Conservation (phyloP, 1,140 invertebrate genomes). For the Drosophila sp. region DNA sequence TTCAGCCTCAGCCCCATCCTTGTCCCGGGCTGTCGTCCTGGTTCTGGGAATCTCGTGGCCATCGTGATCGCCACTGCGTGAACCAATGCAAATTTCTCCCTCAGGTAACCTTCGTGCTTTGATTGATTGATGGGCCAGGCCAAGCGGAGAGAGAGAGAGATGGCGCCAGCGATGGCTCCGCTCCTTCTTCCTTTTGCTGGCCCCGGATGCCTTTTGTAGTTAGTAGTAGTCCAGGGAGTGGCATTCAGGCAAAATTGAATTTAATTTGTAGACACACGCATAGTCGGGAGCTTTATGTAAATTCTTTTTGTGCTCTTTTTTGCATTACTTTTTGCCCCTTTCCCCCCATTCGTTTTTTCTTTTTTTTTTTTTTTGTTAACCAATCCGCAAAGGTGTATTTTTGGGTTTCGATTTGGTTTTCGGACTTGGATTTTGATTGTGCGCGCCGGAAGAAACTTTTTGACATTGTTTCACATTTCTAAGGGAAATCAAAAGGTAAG, state of each 20-base stretch:
- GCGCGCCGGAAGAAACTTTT: slow-evolving; percentile 7
- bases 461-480: slow-evolving; percentile 77
- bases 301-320: slow-evolving; percentile 41
- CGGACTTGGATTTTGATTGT: slow-evolving; percentile 54
- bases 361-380: background rate
- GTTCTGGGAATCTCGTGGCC: background rate
- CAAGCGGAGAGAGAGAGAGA: slow-evolving; percentile 6
- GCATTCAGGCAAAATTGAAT: slow-evolving; percentile 65
- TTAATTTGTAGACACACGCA: slow-evolving; percentile 73
- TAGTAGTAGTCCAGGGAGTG: slow-evolving; percentile 12
- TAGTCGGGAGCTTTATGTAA: slow-evolving; percentile 58
- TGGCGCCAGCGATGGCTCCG: background rate
- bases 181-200: slow-evolving; percentile 9
- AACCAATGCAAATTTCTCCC: slow-evolving; percentile 79
- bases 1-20: background rate
- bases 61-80: slow-evolving; percentile 52
- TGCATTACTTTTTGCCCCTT: no score
- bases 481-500: slow-evolving; percentile 66
- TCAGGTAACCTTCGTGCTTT: slow-evolving; percentile 78
- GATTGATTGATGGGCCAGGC: slow-evolving; percentile 73
- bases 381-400: slow-evolving; percentile 45
- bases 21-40: slow-evolving; percentile 9
- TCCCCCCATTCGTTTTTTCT: background rate
- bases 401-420: slow-evolving; percentile 31
- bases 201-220: slow-evolving; percentile 48